phyloP scores from a whole-genome alignment of 2,888 invertebrate species.

The Eilema depressum region DNA sequence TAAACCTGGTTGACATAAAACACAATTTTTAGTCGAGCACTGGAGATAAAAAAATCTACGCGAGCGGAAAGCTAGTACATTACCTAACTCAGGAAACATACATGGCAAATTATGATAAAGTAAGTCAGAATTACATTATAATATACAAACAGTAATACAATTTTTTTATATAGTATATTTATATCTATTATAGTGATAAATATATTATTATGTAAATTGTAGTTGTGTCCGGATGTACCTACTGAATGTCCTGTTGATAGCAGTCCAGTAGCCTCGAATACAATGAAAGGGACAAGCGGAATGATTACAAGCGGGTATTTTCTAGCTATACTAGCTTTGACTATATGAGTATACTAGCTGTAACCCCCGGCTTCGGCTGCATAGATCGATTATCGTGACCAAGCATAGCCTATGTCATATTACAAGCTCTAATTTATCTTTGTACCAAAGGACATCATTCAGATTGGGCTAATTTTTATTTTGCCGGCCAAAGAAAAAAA shows the following conservation, averaged over 20 bases:
- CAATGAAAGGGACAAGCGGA: neutral
- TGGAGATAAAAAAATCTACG: too few species aligned
- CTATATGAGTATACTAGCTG: neutral
- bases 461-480: too few species aligned
- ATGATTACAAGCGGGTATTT: neutral
- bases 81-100: neutral
- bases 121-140: neutral
- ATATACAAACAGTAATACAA: neutral
- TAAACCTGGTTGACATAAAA: too few species aligned
- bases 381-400: too few species aligned
- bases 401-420: too few species aligned
- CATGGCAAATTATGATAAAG: neutral
- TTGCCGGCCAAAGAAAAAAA: too few species aligned
- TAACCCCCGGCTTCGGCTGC: too few species aligned
- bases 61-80: too few species aligned
- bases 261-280: slow-evolving; percentile 1
- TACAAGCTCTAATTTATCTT: too few species aligned
- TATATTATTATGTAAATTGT: neutral
- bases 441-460: too few species aligned
- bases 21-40: too few species aligned
- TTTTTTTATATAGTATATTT: too few species aligned
- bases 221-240: neutral
- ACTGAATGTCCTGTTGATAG: neutral
- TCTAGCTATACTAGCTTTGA: neutral
- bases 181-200: neutral